Evolutionary conservation across 64 coral and sea anemone species (phyloP).

Genomic region (Trachythela sp.): DNA sequence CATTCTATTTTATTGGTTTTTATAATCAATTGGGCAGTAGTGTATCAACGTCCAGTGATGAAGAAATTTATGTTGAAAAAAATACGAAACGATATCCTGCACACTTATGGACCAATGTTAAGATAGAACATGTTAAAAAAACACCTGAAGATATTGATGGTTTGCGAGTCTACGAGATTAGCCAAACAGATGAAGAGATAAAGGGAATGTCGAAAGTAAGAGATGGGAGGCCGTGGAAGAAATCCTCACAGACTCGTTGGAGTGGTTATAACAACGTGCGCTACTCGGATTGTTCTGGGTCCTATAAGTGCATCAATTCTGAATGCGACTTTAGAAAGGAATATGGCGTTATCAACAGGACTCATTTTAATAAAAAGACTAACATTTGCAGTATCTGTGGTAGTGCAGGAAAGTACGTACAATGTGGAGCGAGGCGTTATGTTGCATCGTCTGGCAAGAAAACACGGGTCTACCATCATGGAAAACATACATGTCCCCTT

Average conservation of each 20-base stretch:
- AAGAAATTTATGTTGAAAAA: neutral
- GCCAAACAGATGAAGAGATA: neutral
- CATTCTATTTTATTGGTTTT: too few species aligned
- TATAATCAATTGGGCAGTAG: neutral
- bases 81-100: neutral
- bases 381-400: slow-evolving; percentile 23
- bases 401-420: slow-evolving; percentile 13
- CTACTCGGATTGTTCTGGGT: slow-evolving; percentile 55
- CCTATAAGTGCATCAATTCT: slow-evolving; percentile 29
- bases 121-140: slow-evolving; percentile 27
- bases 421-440: slow-evolving; percentile 27
- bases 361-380: slow-evolving; percentile 38
- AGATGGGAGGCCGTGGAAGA: slow-evolving; percentile 25
- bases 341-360: slow-evolving; percentile 34
- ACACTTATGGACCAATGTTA: slow-evolving; percentile 29
- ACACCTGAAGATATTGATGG: slow-evolving; percentile 50
- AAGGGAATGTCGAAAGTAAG: neutral
- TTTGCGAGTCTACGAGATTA: slow-evolving; percentile 29
- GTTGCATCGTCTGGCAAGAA: neutral
- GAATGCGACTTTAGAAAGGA: slow-evolving; percentile 42
- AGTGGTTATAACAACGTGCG: slow-evolving; percentile 14
- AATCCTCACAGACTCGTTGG: slow-evolving; percentile 25
- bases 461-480: slow-evolving; percentile 40
- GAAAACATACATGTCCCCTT: slow-evolving; percentile 41
- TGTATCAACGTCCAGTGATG: neutral